These are phyloP conservation scores for Drosophila mimica DNA, from an alignment of 2,888 invertebrate species.

Conservation along the genomic window DNA sequence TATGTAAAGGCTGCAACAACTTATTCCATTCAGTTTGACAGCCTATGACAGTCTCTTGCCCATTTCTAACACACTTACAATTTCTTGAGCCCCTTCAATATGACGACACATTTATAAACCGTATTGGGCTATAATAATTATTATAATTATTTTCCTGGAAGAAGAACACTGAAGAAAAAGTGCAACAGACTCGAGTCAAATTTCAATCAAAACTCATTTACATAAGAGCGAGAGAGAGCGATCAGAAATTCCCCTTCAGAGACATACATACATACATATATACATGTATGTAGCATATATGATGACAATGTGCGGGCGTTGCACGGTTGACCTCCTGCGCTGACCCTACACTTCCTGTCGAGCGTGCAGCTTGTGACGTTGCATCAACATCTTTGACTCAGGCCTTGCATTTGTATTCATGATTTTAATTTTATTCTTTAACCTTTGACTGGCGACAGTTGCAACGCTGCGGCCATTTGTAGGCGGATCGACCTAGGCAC, in stretches of 20 bases:
- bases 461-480: slow-evolving; percentile 33
- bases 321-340: slow-evolving; percentile 54
- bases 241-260: not conserved
- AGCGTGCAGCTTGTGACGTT: slow-evolving; percentile 29
- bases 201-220: slow-evolving; percentile 32
- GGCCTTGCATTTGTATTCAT: slow-evolving; percentile 44
- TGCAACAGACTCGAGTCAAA: slow-evolving; percentile 5
- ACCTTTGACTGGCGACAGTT: slow-evolving; percentile 71
- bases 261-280: not conserved
- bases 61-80: not conserved
- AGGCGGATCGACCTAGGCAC: slow-evolving; percentile 58
- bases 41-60: not conserved
- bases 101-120: not conserved
- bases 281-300: not conserved
- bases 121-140: slow-evolving; percentile 14
- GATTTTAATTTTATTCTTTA: slow-evolving; percentile 74
- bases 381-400: slow-evolving; percentile 40
- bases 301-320: slow-evolving; percentile 31
- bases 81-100: not conserved
- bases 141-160: slow-evolving; percentile 14
- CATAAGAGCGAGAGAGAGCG: slow-evolving; percentile 12
- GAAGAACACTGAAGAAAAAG: not conserved
- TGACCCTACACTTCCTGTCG: slow-evolving; percentile 75
- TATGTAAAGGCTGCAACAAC: not conserved
- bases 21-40: not conserved